Base-by-base conservation (phyloP, 2,888 invertebrate genomes). In the Hydrotaea diabolus region DNA sequence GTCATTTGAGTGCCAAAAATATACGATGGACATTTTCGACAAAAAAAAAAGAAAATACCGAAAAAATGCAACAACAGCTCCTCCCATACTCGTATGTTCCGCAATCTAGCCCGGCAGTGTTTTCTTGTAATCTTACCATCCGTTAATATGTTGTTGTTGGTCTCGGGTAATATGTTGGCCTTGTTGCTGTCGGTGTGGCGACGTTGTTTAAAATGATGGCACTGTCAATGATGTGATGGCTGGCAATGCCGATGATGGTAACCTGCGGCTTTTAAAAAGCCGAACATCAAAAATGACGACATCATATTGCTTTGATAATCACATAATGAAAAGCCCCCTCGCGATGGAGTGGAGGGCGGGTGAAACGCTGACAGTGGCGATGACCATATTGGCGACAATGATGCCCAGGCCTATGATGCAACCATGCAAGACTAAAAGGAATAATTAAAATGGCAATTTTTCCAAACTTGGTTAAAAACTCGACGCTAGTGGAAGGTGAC, bases 231-330 rank as follows among this genome's bases (percentile, higher is more conserved):
- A 76, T 79, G 72, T 53, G 75, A 71, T 73, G 62, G 71, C 55
- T 66, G 46, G 31, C 36, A 49, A 72, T 73, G 71, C 66, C 64
- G 62, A 36, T 66, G 49, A 57, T 62, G 75, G 49, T 81, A 78
- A 81, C 83, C 77, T 76, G 80, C 57, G 83, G 83, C 72, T 71
- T 85, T 81, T 66, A 72, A 74, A 77, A 74, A 77, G 72, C 39
- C 75, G 39, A 75, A 72, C 72, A 77, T 76, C 21, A 13, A 57
- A 84, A 75, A 72, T 73, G 66, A 66, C 39, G 78, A 76, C 69
- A 69, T 69, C 64, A 72, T 75, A 84, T 72, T 80, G 77, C 80
- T 43, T 78, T 84, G 55, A 75, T 80, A 72, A 81, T 81, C 71
- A 84, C 80, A 71, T 84, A 75, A 59, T 55, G 46, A 62, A 75